A percentile compares a stretch with the other conserved stretches of the same genome.
phyloP scores from a whole-genome alignment of 1,140 invertebrate species.

The Hirudo medicinalis region DNA sequence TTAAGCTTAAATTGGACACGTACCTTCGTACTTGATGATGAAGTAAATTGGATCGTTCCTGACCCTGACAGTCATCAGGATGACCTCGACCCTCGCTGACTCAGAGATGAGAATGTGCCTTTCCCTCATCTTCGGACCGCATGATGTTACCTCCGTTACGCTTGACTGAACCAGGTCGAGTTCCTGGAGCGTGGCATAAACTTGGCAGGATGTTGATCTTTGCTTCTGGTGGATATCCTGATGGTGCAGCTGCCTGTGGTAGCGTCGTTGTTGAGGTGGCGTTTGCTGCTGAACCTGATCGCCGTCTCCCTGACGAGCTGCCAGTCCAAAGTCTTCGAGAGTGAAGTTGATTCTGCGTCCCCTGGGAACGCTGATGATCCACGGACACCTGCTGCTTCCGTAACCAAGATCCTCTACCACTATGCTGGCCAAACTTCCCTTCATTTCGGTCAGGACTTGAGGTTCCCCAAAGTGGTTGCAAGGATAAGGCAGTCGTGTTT shows the following conservation, averaged over 20 bases:
- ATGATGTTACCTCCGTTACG: constrained; percentile 8
- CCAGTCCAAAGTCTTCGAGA: constrained; percentile 16
- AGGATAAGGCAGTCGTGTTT: constrained; percentile 10
- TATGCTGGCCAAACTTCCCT: constrained; percentile 21
- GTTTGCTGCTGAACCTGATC: not conserved
- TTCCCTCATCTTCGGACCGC: constrained; percentile 12
- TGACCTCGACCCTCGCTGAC: constrained; percentile 13
- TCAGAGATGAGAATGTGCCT: constrained; percentile 18
- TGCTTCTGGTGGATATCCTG: not conserved
- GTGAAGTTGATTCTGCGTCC: constrained; percentile 23
- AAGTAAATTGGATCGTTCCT: constrained; percentile 17
- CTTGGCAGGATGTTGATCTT: constrained; percentile 5
- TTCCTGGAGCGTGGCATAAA: constrained; percentile 17
- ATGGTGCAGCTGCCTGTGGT: not conserved
- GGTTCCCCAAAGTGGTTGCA: constrained; percentile 14
- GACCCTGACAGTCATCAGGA: constrained; percentile 6
- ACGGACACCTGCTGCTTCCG: constrained; percentile 19
- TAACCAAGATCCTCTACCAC: constrained; percentile 15
- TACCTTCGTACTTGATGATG: constrained; percentile 20
- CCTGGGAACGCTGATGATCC: constrained; percentile 10
- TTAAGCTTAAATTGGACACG: no score
- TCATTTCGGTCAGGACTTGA: not conserved
- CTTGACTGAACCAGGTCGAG: not conserved
- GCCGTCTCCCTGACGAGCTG: not conserved
- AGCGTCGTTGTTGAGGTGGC: not conserved